These are phyloP conservation scores for Cheilinus undulatus DNA, from an alignment of 2,113 vertebrate species.

Conservation along the genomic window DNA sequence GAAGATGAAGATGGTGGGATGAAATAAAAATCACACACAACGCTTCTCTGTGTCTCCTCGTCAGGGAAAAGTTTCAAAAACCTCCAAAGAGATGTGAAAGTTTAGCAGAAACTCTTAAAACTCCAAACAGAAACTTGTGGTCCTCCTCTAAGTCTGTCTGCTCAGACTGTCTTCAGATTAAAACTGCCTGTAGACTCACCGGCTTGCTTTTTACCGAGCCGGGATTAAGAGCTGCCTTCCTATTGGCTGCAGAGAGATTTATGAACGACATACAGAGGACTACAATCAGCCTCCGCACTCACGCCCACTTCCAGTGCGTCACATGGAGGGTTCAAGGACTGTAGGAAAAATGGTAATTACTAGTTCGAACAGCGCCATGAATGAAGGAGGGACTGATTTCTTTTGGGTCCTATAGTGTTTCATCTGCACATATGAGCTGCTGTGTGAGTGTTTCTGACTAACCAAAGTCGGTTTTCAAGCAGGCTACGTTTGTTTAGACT, in stretches of 20 bases:
- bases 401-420: background rate
- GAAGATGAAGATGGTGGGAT: background rate
- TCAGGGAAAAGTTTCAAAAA: constrained; percentile 8
- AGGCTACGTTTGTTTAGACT: background rate
- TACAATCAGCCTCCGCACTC: constrained; percentile 9
- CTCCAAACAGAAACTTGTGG: constrained; percentile 27
- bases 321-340: constrained; percentile 43
- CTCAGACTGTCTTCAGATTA: constrained; percentile 19
- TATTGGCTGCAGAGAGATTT: constrained; percentile 63
- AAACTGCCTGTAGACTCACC: constrained; percentile 6
- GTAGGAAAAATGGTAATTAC: constrained; percentile 44
- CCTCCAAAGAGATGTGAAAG: constrained; percentile 27
- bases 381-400: background rate
- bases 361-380: constrained; percentile 17
- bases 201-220: constrained; percentile 69
- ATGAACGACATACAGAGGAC: constrained; percentile 42
- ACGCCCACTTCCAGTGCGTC: constrained; percentile 32
- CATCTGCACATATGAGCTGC: background rate
- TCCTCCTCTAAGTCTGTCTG: background rate
- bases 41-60: constrained; percentile 6
- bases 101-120: constrained; percentile 20
- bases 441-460: background rate
- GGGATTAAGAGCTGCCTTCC: constrained; percentile 56
- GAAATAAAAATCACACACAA: too few species aligned
- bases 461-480: background rate